These are phyloP conservation scores for Harlomillsia oculata DNA, from an alignment of 1,140 invertebrate species.

Conservation along the genomic window DNA sequence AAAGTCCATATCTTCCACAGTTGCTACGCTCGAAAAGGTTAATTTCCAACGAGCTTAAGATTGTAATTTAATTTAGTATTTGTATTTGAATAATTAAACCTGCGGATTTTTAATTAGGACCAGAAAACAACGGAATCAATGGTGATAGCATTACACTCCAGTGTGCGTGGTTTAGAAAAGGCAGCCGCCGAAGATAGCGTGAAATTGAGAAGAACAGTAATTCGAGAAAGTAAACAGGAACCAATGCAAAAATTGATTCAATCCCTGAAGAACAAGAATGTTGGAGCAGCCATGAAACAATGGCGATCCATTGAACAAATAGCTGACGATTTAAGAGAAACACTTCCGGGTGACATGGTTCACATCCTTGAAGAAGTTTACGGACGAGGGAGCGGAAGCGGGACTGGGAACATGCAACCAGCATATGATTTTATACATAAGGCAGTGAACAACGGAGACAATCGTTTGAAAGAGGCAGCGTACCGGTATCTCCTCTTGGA, in stretches of 20 bases:
- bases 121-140: not conserved
- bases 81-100: not conserved
- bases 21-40: slow-evolving; percentile 10
- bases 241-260: slow-evolving; percentile 13
- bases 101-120: slow-evolving; percentile 6
- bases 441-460: slow-evolving; percentile 6
- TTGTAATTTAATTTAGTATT: not conserved
- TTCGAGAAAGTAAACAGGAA: slow-evolving; percentile 20
- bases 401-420: too few species aligned
- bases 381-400: not conserved
- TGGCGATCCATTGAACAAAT: slow-evolving; percentile 19
- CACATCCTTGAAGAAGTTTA: slow-evolving; percentile 19
- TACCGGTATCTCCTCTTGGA: slow-evolving; percentile 7
- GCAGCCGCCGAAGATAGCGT: slow-evolving; percentile 9
- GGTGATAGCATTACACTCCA: not conserved
- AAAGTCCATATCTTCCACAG: not conserved
- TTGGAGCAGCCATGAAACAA: slow-evolving; percentile 19
- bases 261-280: slow-evolving; percentile 12
- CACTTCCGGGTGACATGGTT: slow-evolving; percentile 10
- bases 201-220: slow-evolving; percentile 12
- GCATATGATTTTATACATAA: slow-evolving; percentile 20
- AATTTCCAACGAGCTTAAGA: not conserved
- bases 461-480: slow-evolving; percentile 11
- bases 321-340: slow-evolving; percentile 19
- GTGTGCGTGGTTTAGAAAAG: slow-evolving; percentile 8